Percentiles rank a stretch among this genome's conserved stretches.
Conservation (phyloP, 2,113 vertebrate genomes). For the Alouatta palliata region DNA sequence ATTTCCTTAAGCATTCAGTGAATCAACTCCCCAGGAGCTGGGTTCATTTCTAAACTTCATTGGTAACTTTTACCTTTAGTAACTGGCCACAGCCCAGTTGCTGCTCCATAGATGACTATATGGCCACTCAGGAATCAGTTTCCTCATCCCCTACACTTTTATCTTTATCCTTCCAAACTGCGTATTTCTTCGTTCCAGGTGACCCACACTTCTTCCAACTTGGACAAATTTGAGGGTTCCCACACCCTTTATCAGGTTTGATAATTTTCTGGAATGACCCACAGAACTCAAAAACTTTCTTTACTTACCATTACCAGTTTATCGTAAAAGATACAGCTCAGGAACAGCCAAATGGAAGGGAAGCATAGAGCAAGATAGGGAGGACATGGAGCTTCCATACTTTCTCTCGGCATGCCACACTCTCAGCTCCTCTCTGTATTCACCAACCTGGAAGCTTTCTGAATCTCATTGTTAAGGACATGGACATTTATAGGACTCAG, state of each 20-base stretch:
- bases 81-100: not conserved
- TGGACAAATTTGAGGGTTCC: not conserved
- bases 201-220: not conserved
- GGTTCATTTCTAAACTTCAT: not conserved
- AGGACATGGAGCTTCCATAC: not conserved
- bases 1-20: not conserved
- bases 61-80: not conserved
- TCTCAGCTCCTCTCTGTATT: not conserved
- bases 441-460: not conserved
- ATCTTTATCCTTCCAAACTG: not conserved
- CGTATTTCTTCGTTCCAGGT: not conserved
- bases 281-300: not conserved
- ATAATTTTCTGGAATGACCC: constrained; percentile 32
- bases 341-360: constrained; percentile 1
- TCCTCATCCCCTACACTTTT: not conserved
- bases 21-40: not conserved
- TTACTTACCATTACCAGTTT: not conserved
- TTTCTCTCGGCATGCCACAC: not conserved
- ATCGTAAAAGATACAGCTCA: not conserved
- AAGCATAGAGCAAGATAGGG: not conserved
- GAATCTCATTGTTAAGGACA: not conserved
- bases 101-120: not conserved
- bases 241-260: not conserved
- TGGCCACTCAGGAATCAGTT: not conserved
- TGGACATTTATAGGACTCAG: not conserved